Evolutionary conservation across 2,113 vertebrate species (phyloP), one percentile per base, ranked within the genome.

Genomic region (Macrotis lagotis): DNA sequence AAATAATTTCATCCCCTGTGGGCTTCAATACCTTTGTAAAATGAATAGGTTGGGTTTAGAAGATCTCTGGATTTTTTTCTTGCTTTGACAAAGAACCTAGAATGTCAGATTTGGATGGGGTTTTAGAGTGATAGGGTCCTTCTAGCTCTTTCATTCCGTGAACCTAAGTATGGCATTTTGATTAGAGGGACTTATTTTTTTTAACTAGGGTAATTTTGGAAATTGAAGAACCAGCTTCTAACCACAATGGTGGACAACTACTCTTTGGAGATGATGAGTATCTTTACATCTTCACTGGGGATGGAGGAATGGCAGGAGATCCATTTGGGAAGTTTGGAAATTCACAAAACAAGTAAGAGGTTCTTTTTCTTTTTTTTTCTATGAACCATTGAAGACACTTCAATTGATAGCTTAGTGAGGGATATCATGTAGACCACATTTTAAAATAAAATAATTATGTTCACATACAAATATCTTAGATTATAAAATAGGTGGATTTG

Each of bases 281-380:
- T 97, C 98, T 99, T 96, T 99, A 99, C 97, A 99, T 99, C 97
- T 99, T 99, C 96, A 99, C 99, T 31, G 99, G 99, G 52, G 99
- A 99, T 2, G 99, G 99, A 26, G 99, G 99, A 55, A 99, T 99
- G 99, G 99, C 99, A 10, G 99, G 99, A 95, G 99, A 99, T 97
- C 99, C 99, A 49, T 99, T 99, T 95, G 99, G 99, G 14, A 98
- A 98, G 96, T 99, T 99, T 94, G 99, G 99, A 97, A 99, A 99
- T 10, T 98, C 99, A 22, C 99, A 99, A 96, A 99, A 99, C 99
- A 99, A 99, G 99, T 99, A 98, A 97, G 99, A 95, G 28, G 3
- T 90, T 48, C 49, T 52, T 74, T 92, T 89, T 90, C 3, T 24
- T n/a, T 44, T 83, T 83, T 37, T 44, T n/a, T 19, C n/a, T 19